Conservation (phyloP, 23 tunicate genomes). For the Pegea sp. region DNA sequence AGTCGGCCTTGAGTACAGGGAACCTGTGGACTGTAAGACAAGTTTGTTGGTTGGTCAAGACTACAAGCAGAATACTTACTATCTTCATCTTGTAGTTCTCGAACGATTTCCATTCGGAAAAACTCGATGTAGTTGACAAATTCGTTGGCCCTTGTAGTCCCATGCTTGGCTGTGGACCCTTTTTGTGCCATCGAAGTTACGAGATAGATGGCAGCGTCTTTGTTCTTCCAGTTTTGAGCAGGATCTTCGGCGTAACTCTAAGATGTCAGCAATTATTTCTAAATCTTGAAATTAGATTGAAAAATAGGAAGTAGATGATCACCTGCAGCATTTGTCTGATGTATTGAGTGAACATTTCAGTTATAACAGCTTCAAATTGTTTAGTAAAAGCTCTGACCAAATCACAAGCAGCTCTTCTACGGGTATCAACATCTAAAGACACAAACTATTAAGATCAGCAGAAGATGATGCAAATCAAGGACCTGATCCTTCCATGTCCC, state of each 20-base stretch:
- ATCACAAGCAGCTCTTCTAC: slow-evolving; percentile 93
- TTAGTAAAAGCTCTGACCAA: slow-evolving; percentile 55
- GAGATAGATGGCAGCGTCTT: slow-evolving; percentile 84
- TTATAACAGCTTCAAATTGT: slow-evolving; percentile 46
- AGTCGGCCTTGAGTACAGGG: slow-evolving; percentile 64
- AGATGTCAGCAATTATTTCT: too few relatives aligned
- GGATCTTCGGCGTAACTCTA: slow-evolving; percentile 18
- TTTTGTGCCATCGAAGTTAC: slow-evolving; percentile 89
- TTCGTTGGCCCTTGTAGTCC: slow-evolving; percentile 69
- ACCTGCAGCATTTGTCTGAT: slow-evolving; percentile 57
- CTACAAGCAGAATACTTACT: slow-evolving; percentile 7
- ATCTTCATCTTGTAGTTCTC: slow-evolving; percentile 19
- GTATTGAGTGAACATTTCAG: slow-evolving; percentile 71
- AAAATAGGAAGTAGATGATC: background rate
- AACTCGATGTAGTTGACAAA: slow-evolving; percentile 55
- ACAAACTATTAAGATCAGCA: background rate
- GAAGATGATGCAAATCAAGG: too few relatives aligned
- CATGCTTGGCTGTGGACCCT: slow-evolving; percentile 62
- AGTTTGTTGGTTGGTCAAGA: background rate
- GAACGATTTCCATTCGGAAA: slow-evolving; percentile 27
- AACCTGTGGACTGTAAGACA: slow-evolving; percentile 9
- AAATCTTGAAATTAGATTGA: too few relatives aligned
- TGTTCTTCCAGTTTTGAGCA: slow-evolving; percentile 48
- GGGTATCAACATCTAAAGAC: slow-evolving; percentile 49
- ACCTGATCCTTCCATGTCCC: slow-evolving; percentile 91